Evolutionary conservation across 1,140 invertebrate species (phyloP).

Genomic region (Pinna nobilis): DNA sequence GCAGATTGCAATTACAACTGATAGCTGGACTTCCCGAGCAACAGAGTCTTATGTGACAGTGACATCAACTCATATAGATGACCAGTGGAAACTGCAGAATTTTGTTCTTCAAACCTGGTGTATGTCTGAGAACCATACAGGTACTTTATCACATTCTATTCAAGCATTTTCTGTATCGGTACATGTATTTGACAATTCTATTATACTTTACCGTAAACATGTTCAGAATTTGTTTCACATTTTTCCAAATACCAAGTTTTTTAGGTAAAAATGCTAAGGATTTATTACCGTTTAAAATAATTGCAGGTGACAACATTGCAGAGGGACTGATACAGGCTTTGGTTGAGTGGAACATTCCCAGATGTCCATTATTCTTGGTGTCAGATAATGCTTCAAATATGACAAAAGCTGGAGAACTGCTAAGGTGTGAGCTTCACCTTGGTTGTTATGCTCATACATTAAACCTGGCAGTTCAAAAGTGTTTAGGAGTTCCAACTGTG

Average conservation of each 20-base stretch:
- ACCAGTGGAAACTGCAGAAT: constrained; percentile 21
- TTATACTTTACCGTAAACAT: neutral
- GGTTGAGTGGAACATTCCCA: no score
- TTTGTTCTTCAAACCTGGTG: constrained; percentile 11
- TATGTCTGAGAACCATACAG: constrained; percentile 15
- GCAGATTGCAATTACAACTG: neutral
- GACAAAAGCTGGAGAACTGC: constrained; percentile 12
- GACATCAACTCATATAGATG: constrained; percentile 12
- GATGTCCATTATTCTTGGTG: no score
- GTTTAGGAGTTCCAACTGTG: constrained; percentile 20
- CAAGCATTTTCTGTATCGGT: no score
- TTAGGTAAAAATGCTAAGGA: neutral
- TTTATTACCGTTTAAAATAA: neutral
- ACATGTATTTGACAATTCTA: neutral
- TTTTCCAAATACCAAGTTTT: neutral
- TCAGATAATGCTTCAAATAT: constrained; percentile 37
- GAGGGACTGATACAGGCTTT: constrained; percentile 11
- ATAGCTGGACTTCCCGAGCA: constrained; percentile 17
- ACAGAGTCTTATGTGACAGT: constrained; percentile 19
- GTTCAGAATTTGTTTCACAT: neutral
- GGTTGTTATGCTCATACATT: constrained; percentile 37
- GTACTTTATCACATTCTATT: neutral
- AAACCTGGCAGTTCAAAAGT: constrained; percentile 31
- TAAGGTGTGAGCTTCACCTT: neutral
- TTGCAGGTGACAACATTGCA: constrained; percentile 5